Base-by-base conservation (phyloP, 1,140 invertebrate genomes). In the Drosophila pseudoananassae region DNA sequence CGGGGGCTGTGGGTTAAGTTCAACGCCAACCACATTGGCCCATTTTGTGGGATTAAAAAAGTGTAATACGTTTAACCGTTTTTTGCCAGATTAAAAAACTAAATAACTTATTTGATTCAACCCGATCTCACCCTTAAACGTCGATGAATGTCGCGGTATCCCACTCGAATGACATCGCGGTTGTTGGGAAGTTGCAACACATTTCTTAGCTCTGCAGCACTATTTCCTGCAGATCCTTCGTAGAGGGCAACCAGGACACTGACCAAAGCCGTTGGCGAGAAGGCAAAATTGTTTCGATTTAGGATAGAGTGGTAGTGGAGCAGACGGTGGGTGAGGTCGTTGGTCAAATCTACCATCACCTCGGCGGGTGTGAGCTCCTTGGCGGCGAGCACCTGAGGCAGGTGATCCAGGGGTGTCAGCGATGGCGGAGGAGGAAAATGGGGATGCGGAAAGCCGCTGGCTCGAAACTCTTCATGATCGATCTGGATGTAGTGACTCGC, bases 241-340 rank as follows among this genome's bases (percentile, higher is more conserved):
- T 95, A 96, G 9, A 97, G 91, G 0, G 96, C 95, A 17, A 96
- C 93, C 40, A 96, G 91, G 8, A 97, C 95, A 72, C 96, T 96
- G 74, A 95, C 94, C 55, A 96, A 90, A 0, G 96, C 96, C 31
- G 96, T 96, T 3, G 96, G 96, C 1, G 96, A 97, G 90, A 97
- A 96, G 6, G 96, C 96, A n/a, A 96, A 95, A 81, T 97, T 97
- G 80, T 96, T 96, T n/a, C 94, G 93, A 78, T 95, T 94, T 63
- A 93, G 92, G 81, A 94, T 94, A 58, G 93, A 93, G 80, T 94
- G 94, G 92, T 95, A 94, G 58, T 94, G 93, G 0, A 96, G 93
- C 57, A 96, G 93, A 78, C 94, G 94, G 52, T 96, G 92, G 56
- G 95, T 95, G 23, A 96, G 93, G 82, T 94, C 93, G 78, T 97